A percentile compares a stretch with the other conserved stretches of the same genome.
Conservation (phyloP, 2,113 vertebrate genomes). For the Paramisgurnus dabryanus region DNA sequence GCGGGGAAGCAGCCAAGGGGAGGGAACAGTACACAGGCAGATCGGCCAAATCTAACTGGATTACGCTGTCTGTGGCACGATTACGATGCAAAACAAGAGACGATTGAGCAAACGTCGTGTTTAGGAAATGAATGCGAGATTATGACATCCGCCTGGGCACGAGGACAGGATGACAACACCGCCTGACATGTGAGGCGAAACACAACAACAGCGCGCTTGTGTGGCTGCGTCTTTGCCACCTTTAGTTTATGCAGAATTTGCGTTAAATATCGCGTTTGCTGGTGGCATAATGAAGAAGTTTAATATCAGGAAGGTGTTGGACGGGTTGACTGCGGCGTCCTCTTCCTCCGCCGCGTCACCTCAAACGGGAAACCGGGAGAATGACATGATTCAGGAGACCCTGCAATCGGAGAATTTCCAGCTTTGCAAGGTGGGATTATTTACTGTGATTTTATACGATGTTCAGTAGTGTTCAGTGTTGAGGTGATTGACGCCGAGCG, state of each 20-base stretch:
- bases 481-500: background rate
- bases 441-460: background rate
- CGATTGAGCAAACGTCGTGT: constrained; percentile 23
- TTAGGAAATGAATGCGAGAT: constrained; percentile 22
- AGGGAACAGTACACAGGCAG: constrained; percentile 61
- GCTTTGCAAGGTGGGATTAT: constrained; percentile 90
- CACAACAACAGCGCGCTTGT: constrained; percentile 59
- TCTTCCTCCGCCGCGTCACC: constrained; percentile 76
- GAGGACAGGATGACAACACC: constrained; percentile 62
- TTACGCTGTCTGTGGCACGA: constrained; percentile 47
- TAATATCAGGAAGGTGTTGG: constrained; percentile 98
- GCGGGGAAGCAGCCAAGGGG: constrained; percentile 56
- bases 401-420: constrained; percentile 97
- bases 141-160: constrained; percentile 42
- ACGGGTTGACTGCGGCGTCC: constrained; percentile 90
- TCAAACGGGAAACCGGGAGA: constrained; percentile 79
- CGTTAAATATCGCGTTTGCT: constrained; percentile 18
- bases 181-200: constrained; percentile 69
- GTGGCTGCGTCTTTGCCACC: constrained; percentile 62
- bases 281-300: constrained; percentile 91
- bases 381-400: constrained; percentile 85
- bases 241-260: constrained; percentile 53
- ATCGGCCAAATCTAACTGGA: constrained; percentile 57
- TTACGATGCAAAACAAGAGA: constrained; percentile 59
- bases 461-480: background rate